Conservation (phyloP, 2,888 invertebrate species). For the Caenorhabditis imperialis region DNA sequence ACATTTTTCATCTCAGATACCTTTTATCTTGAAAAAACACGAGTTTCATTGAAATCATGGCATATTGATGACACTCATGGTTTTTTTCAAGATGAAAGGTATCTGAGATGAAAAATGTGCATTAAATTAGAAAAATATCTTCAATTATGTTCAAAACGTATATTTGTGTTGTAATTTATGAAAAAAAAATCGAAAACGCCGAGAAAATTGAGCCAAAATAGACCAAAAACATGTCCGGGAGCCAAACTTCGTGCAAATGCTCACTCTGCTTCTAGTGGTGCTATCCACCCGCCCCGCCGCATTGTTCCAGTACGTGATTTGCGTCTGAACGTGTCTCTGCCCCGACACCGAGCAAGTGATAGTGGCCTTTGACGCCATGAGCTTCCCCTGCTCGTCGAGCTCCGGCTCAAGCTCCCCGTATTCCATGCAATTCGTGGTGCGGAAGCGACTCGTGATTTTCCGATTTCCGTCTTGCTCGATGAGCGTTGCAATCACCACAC, state of each 20-base stretch:
- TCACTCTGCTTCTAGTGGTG: slow-evolving; percentile 16
- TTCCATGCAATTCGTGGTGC: slow-evolving; percentile 25
- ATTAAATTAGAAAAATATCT: too few species aligned
- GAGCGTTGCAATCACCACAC: slow-evolving; percentile 21
- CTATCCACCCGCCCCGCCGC: neutral
- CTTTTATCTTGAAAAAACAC: too few species aligned
- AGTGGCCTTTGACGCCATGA: slow-evolving; percentile 28
- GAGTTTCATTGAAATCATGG: too few species aligned
- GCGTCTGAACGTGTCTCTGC: slow-evolving; percentile 33
- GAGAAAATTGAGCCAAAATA: too few species aligned
- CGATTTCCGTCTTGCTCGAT: slow-evolving; percentile 8
- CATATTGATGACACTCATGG: too few species aligned
- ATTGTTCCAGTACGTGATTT: slow-evolving; percentile 37
- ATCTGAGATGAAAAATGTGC: too few species aligned
- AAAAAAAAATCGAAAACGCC: too few species aligned
- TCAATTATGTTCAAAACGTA: too few species aligned
- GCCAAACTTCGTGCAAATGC: neutral
- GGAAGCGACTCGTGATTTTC: slow-evolving; percentile 12
- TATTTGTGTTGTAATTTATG: too few species aligned
- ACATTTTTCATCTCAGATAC: too few species aligned
- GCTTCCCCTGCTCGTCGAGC: slow-evolving; percentile 13
- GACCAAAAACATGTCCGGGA: neutral
- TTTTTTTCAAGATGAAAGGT: too few species aligned
- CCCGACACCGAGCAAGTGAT: slow-evolving; percentile 30
- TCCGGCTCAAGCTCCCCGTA: slow-evolving; percentile 39